Evolutionary conservation across 1,140 invertebrate genomes (phyloP), one percentile per base, ranked within the genome.

Genomic region (Tachypleus tridentatus): DNA sequence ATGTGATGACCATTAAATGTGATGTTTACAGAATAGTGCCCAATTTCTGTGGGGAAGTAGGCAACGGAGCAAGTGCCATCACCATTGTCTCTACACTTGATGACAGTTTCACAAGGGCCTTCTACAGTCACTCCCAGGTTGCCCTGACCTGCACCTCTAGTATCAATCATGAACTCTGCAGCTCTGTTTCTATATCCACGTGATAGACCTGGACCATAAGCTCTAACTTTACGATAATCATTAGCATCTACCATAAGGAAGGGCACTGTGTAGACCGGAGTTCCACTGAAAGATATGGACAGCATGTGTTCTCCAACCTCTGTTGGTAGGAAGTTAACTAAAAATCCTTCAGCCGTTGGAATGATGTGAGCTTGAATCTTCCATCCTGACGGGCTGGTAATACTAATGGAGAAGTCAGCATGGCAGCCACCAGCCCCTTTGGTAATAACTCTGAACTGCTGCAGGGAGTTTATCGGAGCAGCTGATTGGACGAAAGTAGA

Each of bases 361-460:
- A 88, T 83, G 5, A 89, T 82, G 71, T 88, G 85, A 1, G 86
- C 85, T 73, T 85, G 85, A 3, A 86, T 79, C 49, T 82, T 81
- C 71, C 78, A 83, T 4, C 86, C 86, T 4, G 86, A 88, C 4
- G 87, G 87, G 57, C 84, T 83, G 6, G 85, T 88, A 67, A 89
- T 87, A 53, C 82, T 83, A 58, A 91, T 85, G 11, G 86, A 81
- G 65, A 88, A 82, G 71, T 87, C 85, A 10, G 83, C 84, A 6
- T 64, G 66, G 71, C 84, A 83, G 49, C 83, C 82, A 47, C 74
- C 74, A 57, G 85, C 83, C 54, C 84, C 85, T 68, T 83, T 80
- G 4, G 87, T 89, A 71, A 89, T 83, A 72, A 92, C 87, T 74
- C 86, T 82, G 78, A 92, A 90, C 76, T 90, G 86, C 77, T 89